Evolutionary conservation across 1,140 invertebrate genomes (phyloP), one percentile per base, ranked within the genome.

Genomic region (Brachionus paranguensis): DNA sequence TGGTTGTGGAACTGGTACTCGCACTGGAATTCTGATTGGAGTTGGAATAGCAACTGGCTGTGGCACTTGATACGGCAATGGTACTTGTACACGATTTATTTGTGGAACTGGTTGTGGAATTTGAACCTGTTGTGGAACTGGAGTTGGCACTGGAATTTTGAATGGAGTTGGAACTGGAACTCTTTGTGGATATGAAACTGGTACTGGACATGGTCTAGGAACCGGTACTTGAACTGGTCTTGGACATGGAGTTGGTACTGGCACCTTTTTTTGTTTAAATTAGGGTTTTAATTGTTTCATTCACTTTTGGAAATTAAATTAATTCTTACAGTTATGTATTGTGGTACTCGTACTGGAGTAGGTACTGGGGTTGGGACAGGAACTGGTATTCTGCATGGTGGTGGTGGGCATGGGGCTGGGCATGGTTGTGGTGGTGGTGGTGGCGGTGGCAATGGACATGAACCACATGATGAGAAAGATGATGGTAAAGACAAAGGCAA

Each of bases 341-440:
- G 60, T 72, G 68, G 68, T 43, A 72, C 68, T 37, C 10, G 68
- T 29, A 72, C 68, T 33, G 68, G 68, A 72, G 68, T 72, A n/a
- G 68, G 68, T 8, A 41, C 33, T 72, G 68, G 68, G 1, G 68
- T 72, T 72, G 68, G 68, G 7, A 41, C 68, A 14, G 27, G 33
- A 6, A 37, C 68, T 37, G 27, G 27, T 37, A 72, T 37, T 72
- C 27, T 72, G n/a, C 68, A 37, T 72, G 29, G 29, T 65, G 60
- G 10, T 65, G 60, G 29, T 65, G 29, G 29, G 7, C 5, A 17
- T 53, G 47, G 47, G n/a, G n/a, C 24, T 37, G 33, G 33, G 17
- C 20, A 27, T 65, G 27, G 33, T 29, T 29, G 27, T 37, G 33
- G 33, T 37, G 33, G 33, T 1, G 33, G 33, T 37, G 33, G 33